A percentile compares a stretch with the other conserved stretches of the same genome.
Conservation (phyloP, 2,797 vertebrate genomes). For the Gymnothorax javanicus region DNA sequence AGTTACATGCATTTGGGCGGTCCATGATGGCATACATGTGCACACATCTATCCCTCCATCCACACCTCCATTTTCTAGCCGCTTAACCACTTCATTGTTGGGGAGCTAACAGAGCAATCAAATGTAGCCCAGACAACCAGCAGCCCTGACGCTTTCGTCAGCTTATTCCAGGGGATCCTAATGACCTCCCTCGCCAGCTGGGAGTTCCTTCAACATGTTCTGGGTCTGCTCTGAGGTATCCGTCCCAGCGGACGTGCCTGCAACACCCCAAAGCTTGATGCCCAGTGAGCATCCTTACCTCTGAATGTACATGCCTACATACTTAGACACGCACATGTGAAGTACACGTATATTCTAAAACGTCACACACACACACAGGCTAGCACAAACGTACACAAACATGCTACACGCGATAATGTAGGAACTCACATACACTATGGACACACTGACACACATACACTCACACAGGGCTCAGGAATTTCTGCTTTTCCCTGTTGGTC, state of each 20-base stretch:
- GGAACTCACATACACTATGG: background rate
- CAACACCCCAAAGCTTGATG: too few relatives aligned
- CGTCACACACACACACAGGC: background rate
- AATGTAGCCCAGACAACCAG: too few relatives aligned
- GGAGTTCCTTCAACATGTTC: too few relatives aligned
- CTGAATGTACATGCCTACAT: background rate
- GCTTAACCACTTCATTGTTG: too few relatives aligned
- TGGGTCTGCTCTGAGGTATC: too few relatives aligned
- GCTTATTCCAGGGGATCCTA: too few relatives aligned
- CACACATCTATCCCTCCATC: too few relatives aligned
- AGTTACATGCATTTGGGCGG: background rate
- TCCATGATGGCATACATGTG: background rate
- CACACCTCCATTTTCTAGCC: too few relatives aligned
- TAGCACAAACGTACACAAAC: background rate
- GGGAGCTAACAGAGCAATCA: too few relatives aligned
- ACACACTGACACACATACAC: background rate
- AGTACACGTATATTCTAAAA: background rate
- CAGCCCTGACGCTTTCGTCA: too few relatives aligned
- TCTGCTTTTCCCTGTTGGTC: constrained; percentile 47
- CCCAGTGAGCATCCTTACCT: background rate
- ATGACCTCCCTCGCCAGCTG: too few relatives aligned
- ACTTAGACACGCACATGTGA: background rate
- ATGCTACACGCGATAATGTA: background rate
- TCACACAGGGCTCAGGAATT: constrained; percentile 30
- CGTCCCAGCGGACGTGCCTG: too few relatives aligned